Evolutionary conservation across 2,797 vertebrate genomes (phyloP).

Genomic region (Lepus townsendii): DNA sequence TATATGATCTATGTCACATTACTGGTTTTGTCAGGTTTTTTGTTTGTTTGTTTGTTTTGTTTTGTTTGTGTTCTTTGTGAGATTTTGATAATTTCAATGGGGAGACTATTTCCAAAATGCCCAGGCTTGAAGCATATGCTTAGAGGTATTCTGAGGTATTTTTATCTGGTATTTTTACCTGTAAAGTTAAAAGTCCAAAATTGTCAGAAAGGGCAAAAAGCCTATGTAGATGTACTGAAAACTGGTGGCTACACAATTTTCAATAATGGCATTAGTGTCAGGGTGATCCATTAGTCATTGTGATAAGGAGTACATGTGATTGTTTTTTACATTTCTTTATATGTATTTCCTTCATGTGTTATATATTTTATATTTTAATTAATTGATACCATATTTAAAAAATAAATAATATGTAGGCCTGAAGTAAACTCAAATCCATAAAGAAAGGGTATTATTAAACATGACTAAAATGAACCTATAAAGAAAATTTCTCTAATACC

Average conservation of each 20-base stretch:
- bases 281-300: neutral
- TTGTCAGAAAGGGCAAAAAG: neutral
- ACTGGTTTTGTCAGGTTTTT: neutral
- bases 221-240: neutral
- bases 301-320: neutral
- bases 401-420: neutral
- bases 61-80: slow-evolving; percentile 13
- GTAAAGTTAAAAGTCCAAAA: neutral
- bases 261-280: neutral
- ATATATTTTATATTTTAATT: neutral
- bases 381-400: neutral
- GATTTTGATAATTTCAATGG: neutral
- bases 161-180: neutral
- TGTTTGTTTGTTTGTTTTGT: neutral
- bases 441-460: neutral
- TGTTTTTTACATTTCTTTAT: neutral
- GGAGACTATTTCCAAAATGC: neutral
- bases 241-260: neutral
- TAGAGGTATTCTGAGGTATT: neutral
- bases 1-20: neutral
- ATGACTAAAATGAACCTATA: neutral
- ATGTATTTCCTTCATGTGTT: neutral
- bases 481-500: neutral
- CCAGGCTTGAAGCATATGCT: neutral
- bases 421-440: neutral